A percentile compares a stretch with the other conserved stretches of the same genome.
Conservation (phyloP, 2,888 invertebrate species). For the Parnassius orleans region DNA sequence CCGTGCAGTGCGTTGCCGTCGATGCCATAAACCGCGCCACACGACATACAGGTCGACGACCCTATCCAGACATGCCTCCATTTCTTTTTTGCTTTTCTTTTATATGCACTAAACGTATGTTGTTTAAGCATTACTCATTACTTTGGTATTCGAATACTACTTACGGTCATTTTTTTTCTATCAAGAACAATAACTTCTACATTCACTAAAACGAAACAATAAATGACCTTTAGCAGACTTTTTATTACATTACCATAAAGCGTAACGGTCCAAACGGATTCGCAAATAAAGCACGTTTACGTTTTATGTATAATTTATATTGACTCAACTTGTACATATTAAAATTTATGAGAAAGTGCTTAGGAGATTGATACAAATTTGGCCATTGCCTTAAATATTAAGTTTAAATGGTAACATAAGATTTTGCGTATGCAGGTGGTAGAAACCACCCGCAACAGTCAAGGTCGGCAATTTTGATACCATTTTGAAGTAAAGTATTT, state of each 20-base stretch:
- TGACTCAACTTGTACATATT: too few relatives aligned
- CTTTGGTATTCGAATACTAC: background rate
- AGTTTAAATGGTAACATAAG: too few relatives aligned
- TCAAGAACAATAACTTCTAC: too few relatives aligned
- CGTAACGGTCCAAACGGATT: constrained; percentile 12
- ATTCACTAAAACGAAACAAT: too few relatives aligned
- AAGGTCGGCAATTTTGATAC: too few relatives aligned
- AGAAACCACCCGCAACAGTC: too few relatives aligned
- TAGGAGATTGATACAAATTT: background rate
- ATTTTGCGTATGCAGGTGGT: too few relatives aligned
- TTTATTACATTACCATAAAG: background rate
- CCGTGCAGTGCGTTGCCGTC: constrained; percentile 40
- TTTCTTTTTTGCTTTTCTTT: constrained; percentile 25
- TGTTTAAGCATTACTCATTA: constrained; percentile 1
- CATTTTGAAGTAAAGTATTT: too few relatives aligned
- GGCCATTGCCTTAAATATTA: too few relatives aligned
- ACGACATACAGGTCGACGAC: constrained; percentile 39
- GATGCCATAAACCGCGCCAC: constrained; percentile 36
- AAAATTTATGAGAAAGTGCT: too few relatives aligned
- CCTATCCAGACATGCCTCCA: constrained; percentile 31
- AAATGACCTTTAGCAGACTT: background rate
- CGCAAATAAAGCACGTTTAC: constrained; percentile 6
- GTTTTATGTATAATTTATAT: background rate
- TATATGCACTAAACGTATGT: constrained; percentile 8
- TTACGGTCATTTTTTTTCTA: background rate